Evolutionary conservation across 92 coral and sea anemone species (phyloP), one percentile per base, ranked within the genome.

Genomic region (Diadumene lineata): DNA sequence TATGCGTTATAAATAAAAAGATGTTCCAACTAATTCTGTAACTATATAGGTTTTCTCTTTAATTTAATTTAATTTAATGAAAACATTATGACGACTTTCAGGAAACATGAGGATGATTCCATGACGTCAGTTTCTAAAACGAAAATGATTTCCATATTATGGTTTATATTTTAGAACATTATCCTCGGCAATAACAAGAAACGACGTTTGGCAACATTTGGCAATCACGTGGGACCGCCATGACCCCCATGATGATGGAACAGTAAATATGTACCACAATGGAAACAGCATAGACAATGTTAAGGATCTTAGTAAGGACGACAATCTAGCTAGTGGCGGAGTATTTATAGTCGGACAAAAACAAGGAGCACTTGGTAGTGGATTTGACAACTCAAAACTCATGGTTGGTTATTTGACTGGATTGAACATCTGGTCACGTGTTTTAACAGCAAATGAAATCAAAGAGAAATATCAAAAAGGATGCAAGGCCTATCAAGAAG

Each of bases 351-450:
- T 70, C 34, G 75, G 75, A 27, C 75, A 70, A 51, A 25, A 29
- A 19, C 64, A 70, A 19, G 60, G 62, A 0, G 1, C 43, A 16
- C 0, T 22, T 18, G 64, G 64, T 46, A 31, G 75, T 46, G 63
- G 64, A 4, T 70, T 53, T 70, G 75, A 70, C 28, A 11, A 6
- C 3, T 16, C 11, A 33, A 70, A 51, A 50, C 46, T 70, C 11
- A 48, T 70, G 75, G 75, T 70, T 70, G 75, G 75, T 50, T 22
- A 51, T 31, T 33, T 70, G 75, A 50, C 64, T 27, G 63, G 46
- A 17, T 23, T 70, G 1, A 70, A 70, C 24, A 29, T 70, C 29
- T 70, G 75, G 75, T 70, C 75, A 70, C 75, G 75, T 53, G 75
- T 34, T 23, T 70, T 51, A 29, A 51, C 38, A 7, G 46, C 13